Base-by-base conservation (phyloP, 2,888 invertebrate species). In the Hemithea aestivaria region DNA sequence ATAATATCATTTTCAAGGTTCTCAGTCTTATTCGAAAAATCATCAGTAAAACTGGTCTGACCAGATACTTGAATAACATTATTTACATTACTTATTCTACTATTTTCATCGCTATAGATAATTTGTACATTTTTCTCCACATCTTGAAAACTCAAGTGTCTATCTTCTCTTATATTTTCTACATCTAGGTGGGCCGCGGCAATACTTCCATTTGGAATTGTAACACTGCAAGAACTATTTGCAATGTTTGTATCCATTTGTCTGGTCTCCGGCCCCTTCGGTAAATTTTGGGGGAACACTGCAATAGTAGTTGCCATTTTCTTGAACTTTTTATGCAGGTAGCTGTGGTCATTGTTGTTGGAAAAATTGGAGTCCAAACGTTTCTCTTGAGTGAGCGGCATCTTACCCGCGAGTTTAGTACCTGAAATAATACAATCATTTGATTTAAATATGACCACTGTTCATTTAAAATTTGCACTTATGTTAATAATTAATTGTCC, bases 271-370 rank as follows among this genome's bases (percentile, higher is more conserved):
- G 70, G 77, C 21, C 63, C 62, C 53, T 68, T 81, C 30, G 67
- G 58, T 52, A 71, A 56, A 55, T 66, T 78, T 44, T 66, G 54
- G 35, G 83, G 73, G 58, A 78, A 79, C 44, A 72, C 70, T 49
- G 84, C 65, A 58, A 83, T 83, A 48, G 87, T 80, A 66, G 90
- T 91, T 73, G 92, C 94, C 88, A 95, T 91, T 81, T 96, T 95
- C 85, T 96, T 96, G 83, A 96, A 96, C 80, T 96, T 96, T 82
- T 96, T 96, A 80, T 96, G 96, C 75, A 95, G 89, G 88, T 96
- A 96, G 77, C 92, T 94, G 67, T 90, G 90, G 67, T 91, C 91
- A 81, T 89, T 89, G 78, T 87, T 87, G 59, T 87, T 87, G 48
- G 83, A 70, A 63, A 87, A 80, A 55, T 77, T 83, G 51, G 71